Base-by-base conservation (phyloP, 2,113 vertebrate species). In the Plecturocebus donacophilus region DNA sequence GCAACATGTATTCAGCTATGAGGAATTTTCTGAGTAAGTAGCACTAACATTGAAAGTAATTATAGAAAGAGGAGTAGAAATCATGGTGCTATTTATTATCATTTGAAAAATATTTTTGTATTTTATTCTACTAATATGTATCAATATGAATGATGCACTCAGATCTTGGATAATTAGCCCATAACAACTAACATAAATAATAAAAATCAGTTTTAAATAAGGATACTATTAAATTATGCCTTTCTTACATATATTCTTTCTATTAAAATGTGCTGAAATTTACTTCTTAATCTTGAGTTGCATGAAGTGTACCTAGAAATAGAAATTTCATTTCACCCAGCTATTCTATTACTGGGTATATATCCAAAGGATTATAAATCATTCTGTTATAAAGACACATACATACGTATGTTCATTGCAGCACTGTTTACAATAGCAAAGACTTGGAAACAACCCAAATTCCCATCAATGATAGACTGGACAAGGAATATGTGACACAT, bases 221-320 rank as follows among this genome's bases (percentile, higher is more conserved):
- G 21, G 12, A 38, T 23, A 32, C 11, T 79, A 42, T 82, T 89
- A 70, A 54, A 84, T 66, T 94, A 66, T 88, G 2, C 35, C 40
- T 35, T 17, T 25, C 68, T 86, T 84, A 88, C 68, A 27, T 93
- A n/a, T 82, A 52, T 54, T 66, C 58, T 68, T 95, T 96, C 30
- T 40, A 83, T 92, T 77, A 42, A 97, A 97, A 49, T 68, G 1
- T 80, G 14, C 49, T 66, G 58, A 95, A 77, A 94, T 81, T 70
- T 83, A 61, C 66, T 83, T 84, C 35, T 4, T 88, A 56, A 79
- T 81, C 56, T 96, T 95, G 13, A 90, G 8, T 83, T 97, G 66
- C 6, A 61, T 47, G 9, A 64, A 73, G 27, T 68, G 88, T 17
- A 17, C 52, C 16, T 52, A 52, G 52, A 52, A 52, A 52, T 52